Conservation (phyloP, 2,797 vertebrate genomes). For the Halcyon badia region DNA sequence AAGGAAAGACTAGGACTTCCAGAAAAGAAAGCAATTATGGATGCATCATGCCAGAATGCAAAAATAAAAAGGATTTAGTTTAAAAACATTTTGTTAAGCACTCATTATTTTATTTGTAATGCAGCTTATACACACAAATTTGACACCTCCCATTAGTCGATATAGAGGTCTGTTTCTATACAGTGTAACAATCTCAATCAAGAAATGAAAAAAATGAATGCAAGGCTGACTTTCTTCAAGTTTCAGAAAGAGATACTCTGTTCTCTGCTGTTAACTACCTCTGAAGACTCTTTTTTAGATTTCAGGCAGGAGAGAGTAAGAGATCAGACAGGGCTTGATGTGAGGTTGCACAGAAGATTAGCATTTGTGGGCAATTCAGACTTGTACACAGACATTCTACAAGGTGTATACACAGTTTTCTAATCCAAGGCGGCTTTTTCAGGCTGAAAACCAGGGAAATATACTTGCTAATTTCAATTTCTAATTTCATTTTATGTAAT, state of each 20-base stretch:
- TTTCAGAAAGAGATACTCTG: neutral
- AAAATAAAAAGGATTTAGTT: neutral
- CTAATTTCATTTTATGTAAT: neutral
- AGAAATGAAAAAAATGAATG: neutral
- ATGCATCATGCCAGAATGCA: neutral
- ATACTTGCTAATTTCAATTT: neutral
- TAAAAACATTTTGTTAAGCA: constrained; percentile 38
- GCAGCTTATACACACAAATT: neutral
- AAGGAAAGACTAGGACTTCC: neutral
- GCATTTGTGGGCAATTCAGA: neutral
- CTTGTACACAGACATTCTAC: neutral
- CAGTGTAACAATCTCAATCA: neutral
- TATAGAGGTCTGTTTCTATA: neutral
- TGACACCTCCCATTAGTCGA: neutral
- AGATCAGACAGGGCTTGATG: neutral
- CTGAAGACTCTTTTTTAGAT: neutral
- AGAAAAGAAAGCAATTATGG: neutral
- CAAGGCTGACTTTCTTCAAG: neutral
- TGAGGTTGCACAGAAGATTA: neutral
- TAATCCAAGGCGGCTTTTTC: neutral
- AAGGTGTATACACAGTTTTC: neutral
- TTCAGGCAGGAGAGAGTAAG: neutral
- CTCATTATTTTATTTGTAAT: constrained; percentile 48
- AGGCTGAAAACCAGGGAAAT: neutral
- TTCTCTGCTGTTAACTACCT: neutral